Percentiles rank a stretch among this genome's conserved stretches.
phyloP scores from a whole-genome alignment of 2,888 invertebrate genomes.

The Autographa gamma region DNA sequence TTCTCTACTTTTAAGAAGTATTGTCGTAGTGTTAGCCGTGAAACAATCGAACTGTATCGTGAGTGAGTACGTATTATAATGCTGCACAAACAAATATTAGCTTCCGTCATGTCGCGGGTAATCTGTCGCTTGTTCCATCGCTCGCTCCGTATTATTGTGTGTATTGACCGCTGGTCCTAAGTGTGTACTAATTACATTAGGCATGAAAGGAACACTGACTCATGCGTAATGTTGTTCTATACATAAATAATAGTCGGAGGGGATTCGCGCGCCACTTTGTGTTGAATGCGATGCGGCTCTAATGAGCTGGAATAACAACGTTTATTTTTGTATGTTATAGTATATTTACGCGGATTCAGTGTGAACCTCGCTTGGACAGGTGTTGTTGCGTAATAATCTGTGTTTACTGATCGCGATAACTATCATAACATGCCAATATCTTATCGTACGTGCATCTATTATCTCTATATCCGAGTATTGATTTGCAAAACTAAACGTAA shows the following conservation, averaged over 20 bases:
- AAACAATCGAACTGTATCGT: constrained; percentile 17
- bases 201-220: constrained; percentile 34
- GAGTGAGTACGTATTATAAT: constrained; percentile 41
- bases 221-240: constrained; percentile 45
- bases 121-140: constrained; percentile 14
- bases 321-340: not conserved
- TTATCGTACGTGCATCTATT: not conserved
- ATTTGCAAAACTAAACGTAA: not conserved
- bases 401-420: constrained; percentile 6
- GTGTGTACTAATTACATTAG: constrained; percentile 53
- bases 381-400: constrained; percentile 8
- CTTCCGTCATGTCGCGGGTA: constrained; percentile 36
- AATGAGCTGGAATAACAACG: constrained; percentile 5
- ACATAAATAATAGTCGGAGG: constrained; percentile 47
- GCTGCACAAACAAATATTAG: constrained; percentile 57
- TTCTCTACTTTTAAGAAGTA: constrained; percentile 1
- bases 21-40: constrained; percentile 1
- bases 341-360: not conserved
- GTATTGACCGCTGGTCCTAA: constrained; percentile 18
- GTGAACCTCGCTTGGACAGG: not conserved
- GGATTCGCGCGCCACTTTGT: constrained; percentile 53
- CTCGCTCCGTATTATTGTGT: constrained; percentile 20
- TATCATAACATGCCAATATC: constrained; percentile 4
- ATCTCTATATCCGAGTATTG: not conserved
- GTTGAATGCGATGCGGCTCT: not conserved